Evolutionary conservation across 2,888 invertebrate genomes (phyloP), one percentile per base, ranked within the genome.

Genomic region (Alsophila aescularia): DNA sequence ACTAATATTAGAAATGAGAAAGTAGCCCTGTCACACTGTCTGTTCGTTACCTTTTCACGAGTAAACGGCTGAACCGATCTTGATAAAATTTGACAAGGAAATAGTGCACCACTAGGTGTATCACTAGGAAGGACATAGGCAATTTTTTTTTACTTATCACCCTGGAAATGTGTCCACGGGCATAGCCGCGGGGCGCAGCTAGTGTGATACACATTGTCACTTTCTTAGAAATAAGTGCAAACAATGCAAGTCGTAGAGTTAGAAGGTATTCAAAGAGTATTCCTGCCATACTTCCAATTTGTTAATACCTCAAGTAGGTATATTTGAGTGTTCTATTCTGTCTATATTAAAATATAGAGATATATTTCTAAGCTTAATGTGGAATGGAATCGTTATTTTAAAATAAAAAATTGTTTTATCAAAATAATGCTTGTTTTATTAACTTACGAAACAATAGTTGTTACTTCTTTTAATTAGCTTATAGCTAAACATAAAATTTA

Each of bases 231-330:
- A 40, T 52, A 52, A 18, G 15, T 24, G 16, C 24, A 34, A 51
- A 15, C 14, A 18, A n/a, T 8, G 12, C 14, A 7, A n/a, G n/a
- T 10, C 12, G 13, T 53, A 43, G 43, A 32, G 18, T 24, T 44
- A 35, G 21, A 62, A 64, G 70, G 87, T 86, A 87, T 89, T 85
- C 87, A 81, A 88, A 90, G 83, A 90, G 87, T 90, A 90, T 89
- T 75, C 68, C 13, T 50, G 66, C 35, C 66, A 89, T 89, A 89
- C 85, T 89, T 72, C 87, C 29, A 86, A 75, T 87, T 88, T 87
- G 83, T 67, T 63, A 83, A 85, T 87, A 85, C 83, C 73, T 58
- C 51, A 45, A 58, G 51, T 51, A 18, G n/a, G 35, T 12, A 41
- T 31, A 41, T 36, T 51, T 57, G 52, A 43, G 48, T 36, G 29